Evolutionary conservation across 2,113 vertebrate genomes (phyloP), one percentile per base, ranked within the genome.

Genomic region (Channa argus): DNA sequence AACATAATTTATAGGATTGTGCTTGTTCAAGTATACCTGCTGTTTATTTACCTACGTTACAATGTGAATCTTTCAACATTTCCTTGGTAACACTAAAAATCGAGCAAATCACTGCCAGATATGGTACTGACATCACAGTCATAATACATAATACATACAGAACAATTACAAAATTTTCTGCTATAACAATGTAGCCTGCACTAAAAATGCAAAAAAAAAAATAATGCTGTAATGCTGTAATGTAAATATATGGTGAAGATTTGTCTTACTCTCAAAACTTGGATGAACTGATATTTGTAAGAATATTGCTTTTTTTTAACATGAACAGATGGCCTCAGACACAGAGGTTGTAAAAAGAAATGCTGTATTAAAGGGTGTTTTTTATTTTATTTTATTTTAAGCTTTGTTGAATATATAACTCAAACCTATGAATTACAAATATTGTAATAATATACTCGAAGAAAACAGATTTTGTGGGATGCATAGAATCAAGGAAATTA

Each of bases 171-270:
- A 24, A 24, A 24, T 67, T 56, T 65, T 10, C 46, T 36, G 15
- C n/a, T 76, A 49, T 5, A 55, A 9, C 6, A 5, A 44, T 75
- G 15, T 62, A 63, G 0, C n/a, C 34, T 58, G 54, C 71, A 82
- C 68, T 77, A 50, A 24, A 24, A 24, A 24, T 24, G 24, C 24
- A 24, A 24, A 24, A 24, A 24, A 9, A 54, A 74, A 33, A 66
- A 54, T 43, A 34, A 60, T 54, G 2, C 4, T 56, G 53, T 68
- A 53, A n/a, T n/a, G n/a, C n/a, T n/a, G n/a, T n/a, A 9, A 47
- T 87, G 80, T 88, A 86, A 86, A 86, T 88, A 88, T 64, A 34
- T 68, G 41, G 59, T 38, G 59, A 60, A 14, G 56, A 69, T 72
- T 56, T 74, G 7, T 58, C 47, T 70, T 67, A 53, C 37, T 34